phyloP scores from a whole-genome alignment of 2,888 invertebrate species.

The Carabus problematicus region DNA sequence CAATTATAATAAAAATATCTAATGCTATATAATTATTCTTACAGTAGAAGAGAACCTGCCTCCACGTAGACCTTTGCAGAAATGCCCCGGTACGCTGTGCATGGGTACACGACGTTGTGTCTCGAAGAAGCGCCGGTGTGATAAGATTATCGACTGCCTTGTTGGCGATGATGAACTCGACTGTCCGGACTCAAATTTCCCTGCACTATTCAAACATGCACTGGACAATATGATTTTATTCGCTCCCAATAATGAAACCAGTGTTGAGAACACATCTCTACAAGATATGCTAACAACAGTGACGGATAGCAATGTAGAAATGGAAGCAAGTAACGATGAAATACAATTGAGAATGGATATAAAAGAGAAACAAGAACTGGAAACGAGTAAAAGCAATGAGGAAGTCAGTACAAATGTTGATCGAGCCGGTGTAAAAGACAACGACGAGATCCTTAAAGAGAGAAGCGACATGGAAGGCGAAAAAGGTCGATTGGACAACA shows the following conservation, averaged over 20 bases:
- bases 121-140: slow-evolving; percentile 70
- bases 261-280: slow-evolving; percentile 12
- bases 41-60: slow-evolving; percentile 62
- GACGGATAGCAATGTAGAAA: neutral
- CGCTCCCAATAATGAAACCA: slow-evolving; percentile 32
- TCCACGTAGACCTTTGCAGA: slow-evolving; percentile 62
- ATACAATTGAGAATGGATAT: neutral
- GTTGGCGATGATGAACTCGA: slow-evolving; percentile 81
- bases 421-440: no score
- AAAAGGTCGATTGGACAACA: slow-evolving; percentile 5
- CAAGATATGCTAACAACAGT: neutral
- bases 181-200: slow-evolving; percentile 59
- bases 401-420: neutral
- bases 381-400: neutral
- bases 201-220: slow-evolving; percentile 48
- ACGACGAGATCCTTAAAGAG: no score
- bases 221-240: slow-evolving; percentile 47
- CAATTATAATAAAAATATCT: slow-evolving; percentile 8
- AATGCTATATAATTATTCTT: slow-evolving; percentile 45
- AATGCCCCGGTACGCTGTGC: slow-evolving; percentile 79
- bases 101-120: slow-evolving; percentile 72
- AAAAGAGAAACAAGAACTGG: neutral
- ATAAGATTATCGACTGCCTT: slow-evolving; percentile 77
- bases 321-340: slow-evolving; percentile 1
- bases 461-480: no score